These are phyloP conservation scores for Drosophila pseudotakahashii DNA, from an alignment of 2,888 invertebrate genomes.

Conservation along the genomic window DNA sequence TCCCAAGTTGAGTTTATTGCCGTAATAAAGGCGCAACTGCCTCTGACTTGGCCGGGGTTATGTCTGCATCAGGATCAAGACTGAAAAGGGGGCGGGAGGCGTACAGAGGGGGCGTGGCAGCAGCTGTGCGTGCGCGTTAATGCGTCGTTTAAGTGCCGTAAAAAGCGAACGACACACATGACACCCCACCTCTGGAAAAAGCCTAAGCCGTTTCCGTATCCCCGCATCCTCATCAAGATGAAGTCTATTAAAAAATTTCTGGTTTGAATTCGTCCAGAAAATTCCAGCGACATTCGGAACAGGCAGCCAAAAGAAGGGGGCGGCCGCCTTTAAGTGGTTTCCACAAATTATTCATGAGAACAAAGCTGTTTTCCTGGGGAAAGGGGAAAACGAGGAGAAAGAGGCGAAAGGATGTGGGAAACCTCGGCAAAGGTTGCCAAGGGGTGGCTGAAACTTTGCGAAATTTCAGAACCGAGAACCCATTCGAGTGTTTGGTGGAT, in stretches of 20 bases:
- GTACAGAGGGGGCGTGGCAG: slow-evolving; percentile 42
- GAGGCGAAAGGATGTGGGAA: neutral
- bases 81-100: neutral
- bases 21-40: slow-evolving; percentile 71
- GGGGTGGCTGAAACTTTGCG: slow-evolving; percentile 19
- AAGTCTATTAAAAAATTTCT: slow-evolving; percentile 73
- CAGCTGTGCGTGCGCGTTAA: slow-evolving; percentile 78
- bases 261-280: slow-evolving; percentile 74
- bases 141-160: slow-evolving; percentile 80
- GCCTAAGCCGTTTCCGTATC: slow-evolving; percentile 4
- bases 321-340: slow-evolving; percentile 72
- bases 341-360: slow-evolving; percentile 75
- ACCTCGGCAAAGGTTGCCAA: neutral
- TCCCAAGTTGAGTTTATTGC: slow-evolving; percentile 67
- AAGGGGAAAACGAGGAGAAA: neutral
- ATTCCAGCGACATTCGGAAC: slow-evolving; percentile 64
- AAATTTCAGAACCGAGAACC: neutral
- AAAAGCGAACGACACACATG: slow-evolving; percentile 72
- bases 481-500: slow-evolving; percentile 2
- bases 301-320: neutral
- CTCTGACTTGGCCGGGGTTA: slow-evolving; percentile 41
- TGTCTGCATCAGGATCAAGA: slow-evolving; percentile 32
- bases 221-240: slow-evolving; percentile 15
- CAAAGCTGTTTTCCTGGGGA: slow-evolving; percentile 21
- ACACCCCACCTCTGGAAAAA: slow-evolving; percentile 13